phyloP scores from a whole-genome alignment of 2,113 vertebrate species.

The Prunella fulvescens region DNA sequence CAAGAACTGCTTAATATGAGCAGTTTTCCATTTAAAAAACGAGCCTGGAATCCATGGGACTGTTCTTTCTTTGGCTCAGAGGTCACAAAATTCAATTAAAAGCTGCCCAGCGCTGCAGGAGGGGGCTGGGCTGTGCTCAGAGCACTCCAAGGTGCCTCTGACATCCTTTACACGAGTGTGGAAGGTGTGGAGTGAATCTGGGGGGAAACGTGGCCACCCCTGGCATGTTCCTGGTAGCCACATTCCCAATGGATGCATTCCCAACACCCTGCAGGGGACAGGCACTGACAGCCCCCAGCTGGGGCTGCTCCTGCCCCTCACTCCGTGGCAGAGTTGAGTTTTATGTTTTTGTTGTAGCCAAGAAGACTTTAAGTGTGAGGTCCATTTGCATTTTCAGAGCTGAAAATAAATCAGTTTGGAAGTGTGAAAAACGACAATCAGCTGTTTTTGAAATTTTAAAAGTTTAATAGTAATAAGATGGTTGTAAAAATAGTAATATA shows the following conservation, averaged over 20 bases:
- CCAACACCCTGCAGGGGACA: not conserved
- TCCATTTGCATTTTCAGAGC: not conserved
- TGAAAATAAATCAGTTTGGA: not conserved
- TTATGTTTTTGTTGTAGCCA: not conserved
- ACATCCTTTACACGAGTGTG: not conserved
- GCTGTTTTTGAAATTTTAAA: too few species aligned
- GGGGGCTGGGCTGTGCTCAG: not conserved
- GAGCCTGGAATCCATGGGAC: not conserved
- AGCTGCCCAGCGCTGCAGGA: rapidly evolving
- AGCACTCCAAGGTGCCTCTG: not conserved
- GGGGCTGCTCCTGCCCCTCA: not conserved
- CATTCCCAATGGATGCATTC: not conserved
- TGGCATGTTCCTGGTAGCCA: rapidly evolving
- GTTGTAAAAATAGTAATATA: too few species aligned
- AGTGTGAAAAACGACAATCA: too few species aligned
- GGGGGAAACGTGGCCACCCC: not conserved
- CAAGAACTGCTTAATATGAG: not conserved
- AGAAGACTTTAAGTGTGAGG: not conserved
- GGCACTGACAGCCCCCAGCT: not conserved
- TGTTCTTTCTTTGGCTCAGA: not conserved
- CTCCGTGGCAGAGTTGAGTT: not conserved
- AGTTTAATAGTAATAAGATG: too few species aligned
- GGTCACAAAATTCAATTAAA: not conserved
- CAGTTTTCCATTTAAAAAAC: not conserved
- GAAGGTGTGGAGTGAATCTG: not conserved